Percentiles rank a stretch among this genome's conserved stretches.
Conservation (phyloP, 2,888 invertebrate species). For the Diarsia dahlii region DNA sequence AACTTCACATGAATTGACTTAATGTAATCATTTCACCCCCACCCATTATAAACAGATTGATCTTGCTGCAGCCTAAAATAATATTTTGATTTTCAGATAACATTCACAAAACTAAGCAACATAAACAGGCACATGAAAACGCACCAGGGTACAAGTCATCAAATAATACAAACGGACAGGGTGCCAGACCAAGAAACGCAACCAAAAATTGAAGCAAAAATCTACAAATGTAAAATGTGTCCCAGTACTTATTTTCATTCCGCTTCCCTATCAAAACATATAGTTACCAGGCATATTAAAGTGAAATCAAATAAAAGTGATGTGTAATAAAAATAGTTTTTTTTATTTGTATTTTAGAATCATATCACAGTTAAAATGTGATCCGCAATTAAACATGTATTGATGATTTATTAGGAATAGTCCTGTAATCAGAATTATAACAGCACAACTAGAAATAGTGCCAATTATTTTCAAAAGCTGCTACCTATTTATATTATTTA, state of each 20-base stretch:
- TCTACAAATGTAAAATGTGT: slow-evolving; percentile 85
- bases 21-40: too few relatives aligned
- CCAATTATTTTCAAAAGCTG: slow-evolving; percentile 16
- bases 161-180: slow-evolving; percentile 39
- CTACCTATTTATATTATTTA: slow-evolving; percentile 4
- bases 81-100: slow-evolving; percentile 74
- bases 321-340: slow-evolving; percentile 16
- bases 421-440: neutral
- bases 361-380: slow-evolving; percentile 21
- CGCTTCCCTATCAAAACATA: slow-evolving; percentile 83
- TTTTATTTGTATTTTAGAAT: slow-evolving; percentile 46
- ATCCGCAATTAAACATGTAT: slow-evolving; percentile 19
- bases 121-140: slow-evolving; percentile 77
- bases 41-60: neutral
- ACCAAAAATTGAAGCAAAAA: slow-evolving; percentile 47
- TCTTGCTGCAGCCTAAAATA: neutral
- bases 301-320: slow-evolving; percentile 63
- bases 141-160: slow-evolving; percentile 68
- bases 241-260: slow-evolving; percentile 79
- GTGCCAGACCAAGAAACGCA: slow-evolving; percentile 48
- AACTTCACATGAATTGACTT: neutral
- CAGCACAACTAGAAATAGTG: slow-evolving; percentile 12
- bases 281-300: slow-evolving; percentile 82
- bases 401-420: slow-evolving; percentile 9
- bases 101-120: slow-evolving; percentile 76